Base-by-base conservation (phyloP, 2,113 vertebrate species). In the Scomber japonicus region DNA sequence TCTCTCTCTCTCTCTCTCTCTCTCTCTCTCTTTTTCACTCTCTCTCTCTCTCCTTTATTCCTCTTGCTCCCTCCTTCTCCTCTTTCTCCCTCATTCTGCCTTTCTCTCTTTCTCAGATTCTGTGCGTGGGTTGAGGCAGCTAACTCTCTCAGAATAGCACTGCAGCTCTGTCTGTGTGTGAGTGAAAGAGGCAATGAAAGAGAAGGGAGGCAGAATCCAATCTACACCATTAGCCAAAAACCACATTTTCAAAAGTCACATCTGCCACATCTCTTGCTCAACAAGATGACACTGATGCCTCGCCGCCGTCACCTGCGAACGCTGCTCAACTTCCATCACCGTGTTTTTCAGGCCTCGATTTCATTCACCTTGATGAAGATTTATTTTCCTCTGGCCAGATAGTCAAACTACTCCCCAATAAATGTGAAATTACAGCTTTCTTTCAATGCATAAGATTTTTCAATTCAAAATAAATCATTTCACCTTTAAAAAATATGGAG, bases 61-160 rank as follows among this genome's bases (percentile, higher is more conserved):
- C 70, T 75, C 72, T 78, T 70, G 74, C 81, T 92, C 72, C 84
- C 82, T 88, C 81, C 78, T 88, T 84, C 86, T 82, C 71, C 80
- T 85, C 80, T 86, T 87, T 91, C 83, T 90, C 80, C 71, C 79
- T 89, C 64, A 10, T 90, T 91, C 91, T 90, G 84, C 85, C 90
- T 91, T 91, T 91, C 92, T 91, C 91, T 93, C 93, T 93, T 93
- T 93, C 93, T 95, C 94, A 90, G 94, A 95, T 94, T 94, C 88
- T 68, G 92, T 94, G 95, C 94, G 95, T 96, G 95, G 95, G 95
- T 83, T 95, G 94, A 93, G 89, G 94, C 94, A 94, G 94, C 94
- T 94, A 95, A 94, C 93, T 95, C 94, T 96, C 94, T 95, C 92
- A 94, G 94, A 95, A 96, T 95, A 96, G 94, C 94, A 95, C 86